These are phyloP conservation scores for Phyllotis vaccarum DNA, from an alignment of 2,797 vertebrate species.

Conservation along the genomic window DNA sequence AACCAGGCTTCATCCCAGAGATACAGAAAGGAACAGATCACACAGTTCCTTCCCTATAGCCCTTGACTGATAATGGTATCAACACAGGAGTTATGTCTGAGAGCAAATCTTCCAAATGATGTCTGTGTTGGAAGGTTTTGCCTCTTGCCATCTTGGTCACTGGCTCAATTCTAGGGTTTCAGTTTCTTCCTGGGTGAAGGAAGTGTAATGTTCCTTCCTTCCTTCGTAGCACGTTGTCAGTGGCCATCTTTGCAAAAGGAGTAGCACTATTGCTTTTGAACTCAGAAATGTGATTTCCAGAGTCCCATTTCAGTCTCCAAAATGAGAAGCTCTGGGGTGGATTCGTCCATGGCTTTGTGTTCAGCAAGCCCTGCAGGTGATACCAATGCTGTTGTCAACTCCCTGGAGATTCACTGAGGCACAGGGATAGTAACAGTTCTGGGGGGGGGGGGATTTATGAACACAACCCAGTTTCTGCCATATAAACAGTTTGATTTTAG, in stretches of 20 bases:
- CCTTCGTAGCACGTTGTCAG: background rate
- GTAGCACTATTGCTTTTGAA: too few relatives aligned
- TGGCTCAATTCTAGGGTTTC: background rate
- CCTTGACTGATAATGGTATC: background rate
- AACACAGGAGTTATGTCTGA: background rate
- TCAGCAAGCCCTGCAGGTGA: background rate
- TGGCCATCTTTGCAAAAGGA: background rate
- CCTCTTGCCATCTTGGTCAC: background rate
- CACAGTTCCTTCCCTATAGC: background rate
- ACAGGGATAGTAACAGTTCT: accelerated
- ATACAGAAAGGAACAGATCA: too few relatives aligned
- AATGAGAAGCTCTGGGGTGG: too few relatives aligned
- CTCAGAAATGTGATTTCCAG: background rate
- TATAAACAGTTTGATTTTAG: accelerated
- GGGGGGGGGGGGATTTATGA: background rate
- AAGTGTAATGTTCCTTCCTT: background rate
- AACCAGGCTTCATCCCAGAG: background rate
- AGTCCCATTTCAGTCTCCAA: background rate
- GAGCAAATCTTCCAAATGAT: background rate
- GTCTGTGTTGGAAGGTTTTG: background rate
- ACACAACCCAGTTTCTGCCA: background rate
- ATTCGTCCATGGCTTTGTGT: background rate
- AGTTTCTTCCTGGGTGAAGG: background rate
- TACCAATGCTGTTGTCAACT: background rate
- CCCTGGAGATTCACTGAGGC: background rate